These are phyloP conservation scores for silkworm (Bombyx mori) DNA, from an alignment of 1,140 invertebrate genomes.

Conservation along the genomic window ASM3026992v2 NC_085132.1:1720501-1721000, in stretches of 20 bases:
- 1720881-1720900: slow-evolving; percentile 43
- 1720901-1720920: slow-evolving; percentile 68
- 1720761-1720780: slow-evolving; percentile 26
- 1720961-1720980: slow-evolving; percentile 55
- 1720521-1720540: slow-evolving; percentile 62
- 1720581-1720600: slow-evolving; percentile 68
- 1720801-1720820: slow-evolving; percentile 61
- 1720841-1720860: slow-evolving; percentile 71
- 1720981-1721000: slow-evolving; percentile 49
- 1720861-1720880: slow-evolving; percentile 69
- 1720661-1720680: no score
- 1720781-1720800: slow-evolving; percentile 35
- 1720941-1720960: slow-evolving; percentile 64
- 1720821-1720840: slow-evolving; percentile 70
- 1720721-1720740: no score
- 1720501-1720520: slow-evolving; percentile 7
- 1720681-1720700: no score
- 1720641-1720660: no score
- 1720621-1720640: slow-evolving; percentile 11
- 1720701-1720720: no score
- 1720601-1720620: slow-evolving; percentile 44
- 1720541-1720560: slow-evolving; percentile 60
- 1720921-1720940: slow-evolving; percentile 71
- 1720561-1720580: slow-evolving; percentile 60
- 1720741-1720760: no score